Base-by-base conservation (phyloP, 2,888 invertebrate species). In the Teinopalpus imperialis region DNA sequence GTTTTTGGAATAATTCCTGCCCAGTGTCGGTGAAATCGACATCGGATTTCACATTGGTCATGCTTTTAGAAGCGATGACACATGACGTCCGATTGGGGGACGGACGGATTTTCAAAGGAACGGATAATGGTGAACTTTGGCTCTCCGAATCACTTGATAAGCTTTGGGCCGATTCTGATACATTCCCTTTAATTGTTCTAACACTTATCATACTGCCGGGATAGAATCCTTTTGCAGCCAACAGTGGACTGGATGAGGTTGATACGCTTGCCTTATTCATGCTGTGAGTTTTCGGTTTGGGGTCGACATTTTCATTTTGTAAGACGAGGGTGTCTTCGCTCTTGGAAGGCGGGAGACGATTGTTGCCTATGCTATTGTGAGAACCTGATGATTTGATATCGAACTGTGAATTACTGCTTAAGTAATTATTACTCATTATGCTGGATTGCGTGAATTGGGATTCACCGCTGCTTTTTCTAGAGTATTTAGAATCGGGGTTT, bases 301-400 rank as follows among this genome's bases (percentile, higher is more conserved):
- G 65, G 56, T 82, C 72, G 0, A 71, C 58, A 37, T 65, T 82
- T 51, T 86, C 80, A 47, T 81, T 80, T 57, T 88, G 79, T 0
- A 83, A 63, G 0, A 90, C 89, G 3, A 96, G 75, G 0, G 94
- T 94, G 61, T 96, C 95, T 67, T 96, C 95, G 51, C 95, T 95
- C 35, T 94, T 90, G 0, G 95, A 95, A 0, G 95, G 94, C 2
- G 94, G 94, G 36, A 95, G 75, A 20, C 94, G 89, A 55, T 41
- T 83, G 60, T 56, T 90, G 52, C 51, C 75, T 54, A 75, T 83
- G 69, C 74, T 88, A 51, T 64, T 77, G 65, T 81, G 81, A 32
- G 87, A 81, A 36, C 72, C 78, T 3, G 75, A 64, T 0, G 83
- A 81, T 41, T 85, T 82, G 7, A 83, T 77, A 47, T 86, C 86